Base-by-base conservation (phyloP, 1,140 invertebrate genomes). In the Trypoxylus dichotomus region DNA sequence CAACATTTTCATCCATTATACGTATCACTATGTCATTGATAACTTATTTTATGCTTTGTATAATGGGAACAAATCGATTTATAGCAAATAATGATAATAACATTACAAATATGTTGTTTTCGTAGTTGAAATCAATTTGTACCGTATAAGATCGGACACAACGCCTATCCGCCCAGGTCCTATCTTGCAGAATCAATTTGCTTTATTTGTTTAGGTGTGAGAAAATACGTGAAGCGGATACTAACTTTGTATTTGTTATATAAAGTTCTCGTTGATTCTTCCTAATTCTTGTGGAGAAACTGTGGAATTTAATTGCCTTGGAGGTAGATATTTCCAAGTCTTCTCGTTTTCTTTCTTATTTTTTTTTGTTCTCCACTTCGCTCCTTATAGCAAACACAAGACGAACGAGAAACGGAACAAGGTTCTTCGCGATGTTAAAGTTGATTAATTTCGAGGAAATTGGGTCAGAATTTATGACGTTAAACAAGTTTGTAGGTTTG, bases 251-350 rank as follows among this genome's bases (percentile, higher is more conserved):
- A 63, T 63, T 63, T 27, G 60, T 63, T 63, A 63, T 63, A 63
- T 63, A 27, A 63, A 27, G 60, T 63, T 63, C 60, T 19, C 60
- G 60, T 25, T 63, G 19, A 24, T 63, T 63, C 60, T 63, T 13
- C 60, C 24, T 63, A 63, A 27, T 63, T 24, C 25, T 63, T 19
- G 60, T 63, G 60, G 60, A 63, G 60, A 63, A 63, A 13, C 60
- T 63, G 60, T 19, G 60, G 60, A 63, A 63, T 63, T 63, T 63
- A 63, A 63, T 63, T 63, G 60, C 60, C n/a, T 63, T 13, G 13
- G 60, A 25, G 60, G 25, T 27, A 19, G 60, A 63, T 63, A 63
- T 63, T 27, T 63, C 47, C 60, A 63, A 63, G 60, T 63, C 60
- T 63, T 63, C 60, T 63, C 60, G 60, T 24, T 13, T 63, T 63